A percentile compares a stretch with the other conserved stretches of the same genome.
These are phyloP conservation scores for Paraescarpia echinospica DNA, from an alignment of 1,140 invertebrate genomes.

Conservation along the genomic window DNA sequence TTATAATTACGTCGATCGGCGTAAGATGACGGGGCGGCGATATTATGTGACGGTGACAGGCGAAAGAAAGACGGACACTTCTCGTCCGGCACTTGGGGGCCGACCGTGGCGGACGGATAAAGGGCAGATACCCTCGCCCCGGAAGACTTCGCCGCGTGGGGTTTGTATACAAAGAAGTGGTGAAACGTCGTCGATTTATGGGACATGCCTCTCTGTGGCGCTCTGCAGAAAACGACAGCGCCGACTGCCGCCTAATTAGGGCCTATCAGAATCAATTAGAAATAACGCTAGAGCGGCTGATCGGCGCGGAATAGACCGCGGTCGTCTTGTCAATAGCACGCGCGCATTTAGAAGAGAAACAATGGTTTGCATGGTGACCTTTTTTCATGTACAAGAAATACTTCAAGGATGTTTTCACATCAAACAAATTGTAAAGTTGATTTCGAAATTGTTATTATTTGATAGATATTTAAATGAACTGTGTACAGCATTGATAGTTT, in stretches of 20 bases:
- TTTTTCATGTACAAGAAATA: background rate
- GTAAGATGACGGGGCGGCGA: background rate
- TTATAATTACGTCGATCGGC: background rate
- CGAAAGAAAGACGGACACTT: background rate
- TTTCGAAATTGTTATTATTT: background rate
- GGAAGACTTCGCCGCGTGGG: background rate
- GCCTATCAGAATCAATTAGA: slow-evolving; percentile 5
- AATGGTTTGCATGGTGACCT: background rate
- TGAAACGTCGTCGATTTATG: background rate
- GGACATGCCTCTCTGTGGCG: background rate
- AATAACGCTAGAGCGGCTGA: background rate
- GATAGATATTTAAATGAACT: background rate
- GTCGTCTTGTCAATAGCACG: background rate
- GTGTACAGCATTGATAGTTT: background rate
- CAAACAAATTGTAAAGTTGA: too few relatives aligned
- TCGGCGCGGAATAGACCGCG: background rate
- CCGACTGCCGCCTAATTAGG: background rate
- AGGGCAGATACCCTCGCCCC: background rate
- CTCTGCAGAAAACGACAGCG: background rate
- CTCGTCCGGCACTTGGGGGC: background rate
- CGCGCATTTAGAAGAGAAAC: background rate
- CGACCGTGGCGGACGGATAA: background rate
- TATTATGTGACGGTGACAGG: background rate
- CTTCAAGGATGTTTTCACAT: background rate
- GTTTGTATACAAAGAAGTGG: background rate